A percentile compares a stretch with the other conserved stretches of the same genome.
Evolutionary conservation across 1,140 invertebrate genomes (phyloP).

Genomic region (Drosophila miranda): DNA sequence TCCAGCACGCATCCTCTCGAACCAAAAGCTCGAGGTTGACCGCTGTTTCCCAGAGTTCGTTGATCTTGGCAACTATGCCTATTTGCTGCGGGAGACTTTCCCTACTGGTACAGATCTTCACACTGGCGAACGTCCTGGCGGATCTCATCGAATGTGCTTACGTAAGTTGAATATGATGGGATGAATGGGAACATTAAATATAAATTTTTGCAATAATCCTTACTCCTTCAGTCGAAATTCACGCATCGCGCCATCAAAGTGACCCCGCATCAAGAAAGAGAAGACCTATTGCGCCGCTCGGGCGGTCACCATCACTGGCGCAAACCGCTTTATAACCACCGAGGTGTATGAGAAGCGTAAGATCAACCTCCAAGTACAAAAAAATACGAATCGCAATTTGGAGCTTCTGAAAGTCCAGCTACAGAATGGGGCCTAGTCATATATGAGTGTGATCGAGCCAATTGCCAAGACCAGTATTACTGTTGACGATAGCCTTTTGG

Average conservation of each 20-base stretch:
- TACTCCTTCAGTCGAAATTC: constrained; percentile 41
- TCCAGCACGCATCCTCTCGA: too few relatives aligned
- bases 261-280: constrained; percentile 5
- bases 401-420: constrained; percentile 69
- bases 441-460: constrained; percentile 63
- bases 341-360: constrained; percentile 76
- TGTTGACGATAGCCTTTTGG: background rate
- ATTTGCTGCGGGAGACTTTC: constrained; percentile 54
- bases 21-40: too few relatives aligned
- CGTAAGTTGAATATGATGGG: constrained; percentile 34
- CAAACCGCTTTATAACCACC: constrained; percentile 76
- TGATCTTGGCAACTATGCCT: constrained; percentile 36
- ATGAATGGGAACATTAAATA: too few relatives aligned
- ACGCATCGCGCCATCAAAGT: constrained; percentile 66
- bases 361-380: constrained; percentile 74
- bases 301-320: constrained; percentile 79
- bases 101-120: constrained; percentile 28
- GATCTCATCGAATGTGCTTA: too few relatives aligned
- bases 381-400: constrained; percentile 68
- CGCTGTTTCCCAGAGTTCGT: constrained; percentile 41
- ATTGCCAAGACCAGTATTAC: background rate
- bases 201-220: background rate
- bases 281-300: too few relatives aligned
- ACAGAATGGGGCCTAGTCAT: constrained; percentile 48
- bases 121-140: constrained; percentile 62